Base-by-base conservation (phyloP, 2,797 vertebrate genomes). In the Danio jaintianensis region DNA sequence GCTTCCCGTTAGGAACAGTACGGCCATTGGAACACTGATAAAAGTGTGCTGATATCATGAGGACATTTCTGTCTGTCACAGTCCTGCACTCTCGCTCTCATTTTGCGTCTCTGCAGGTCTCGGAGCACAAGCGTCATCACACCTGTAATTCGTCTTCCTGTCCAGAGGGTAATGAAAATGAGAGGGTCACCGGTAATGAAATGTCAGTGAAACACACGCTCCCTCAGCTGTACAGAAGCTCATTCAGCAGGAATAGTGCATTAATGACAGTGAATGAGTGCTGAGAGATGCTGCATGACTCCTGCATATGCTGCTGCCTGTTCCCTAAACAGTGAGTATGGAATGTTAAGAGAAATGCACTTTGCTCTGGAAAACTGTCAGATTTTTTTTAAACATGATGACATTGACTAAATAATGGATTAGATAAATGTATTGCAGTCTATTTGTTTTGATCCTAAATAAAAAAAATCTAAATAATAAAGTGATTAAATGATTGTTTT, bases 131-230 rank as follows among this genome's bases (percentile, higher is more conserved):
- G 47, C 50, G 18, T 15, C 20, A 67, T 77, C 50, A n/a, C 75
- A 77, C 63, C 62, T 66, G 52, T 55, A 67, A 66, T 77, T 67
- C 15, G 15, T 66, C 75, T 77, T 77, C 75, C 42, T 77, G 62
- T 77, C 75, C 75, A 67, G 20, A 77, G 75, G 40, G 62, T 77
- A 67, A 67, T 66, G 63, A 36, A 67, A 64, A 77, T 75, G 47
- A 75, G 47, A 63, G 61, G 62, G 62, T 76, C 74, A 56, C 50
- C 20, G 50, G 50, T 77, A 77, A 77, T 77, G 62, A 77, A 67
- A 77, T 77, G 52, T 67, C 75, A 66, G 42, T 64, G 47, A 64
- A 75, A 64, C 48, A 22, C 73, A 52, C 64, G 61, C 61, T 75
- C 73, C 50, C 68, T 55, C 8, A 42, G 61, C 61, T 64, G 73